Percentiles rank a stretch among this genome's conserved stretches.
phyloP scores from a whole-genome alignment of 2,797 vertebrate genomes.

The Carapus acus region DNA sequence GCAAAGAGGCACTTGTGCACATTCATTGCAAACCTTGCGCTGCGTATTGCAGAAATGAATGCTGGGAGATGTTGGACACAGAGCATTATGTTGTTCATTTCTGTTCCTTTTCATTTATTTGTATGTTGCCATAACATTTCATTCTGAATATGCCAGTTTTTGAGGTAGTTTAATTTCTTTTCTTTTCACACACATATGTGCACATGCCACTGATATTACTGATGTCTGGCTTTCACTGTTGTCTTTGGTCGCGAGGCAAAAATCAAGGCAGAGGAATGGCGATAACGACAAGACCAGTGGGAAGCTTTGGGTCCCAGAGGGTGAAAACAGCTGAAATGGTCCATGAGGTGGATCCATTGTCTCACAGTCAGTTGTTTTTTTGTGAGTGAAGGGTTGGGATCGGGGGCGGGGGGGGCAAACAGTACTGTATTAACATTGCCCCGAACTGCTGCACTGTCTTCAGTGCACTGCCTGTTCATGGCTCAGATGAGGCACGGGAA shows the following conservation, averaged over 20 bases:
- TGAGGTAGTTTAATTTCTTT: slow-evolving; percentile 48
- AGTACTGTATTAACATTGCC: slow-evolving; percentile 58
- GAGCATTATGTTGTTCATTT: too few species aligned
- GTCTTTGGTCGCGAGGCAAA: slow-evolving; percentile 49
- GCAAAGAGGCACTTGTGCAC: slow-evolving; percentile 67
- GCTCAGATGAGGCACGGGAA: slow-evolving; percentile 53
- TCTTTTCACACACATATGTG: slow-evolving; percentile 39
- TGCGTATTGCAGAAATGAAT: slow-evolving; percentile 54
- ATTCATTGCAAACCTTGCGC: slow-evolving; percentile 70
- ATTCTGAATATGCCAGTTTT: slow-evolving; percentile 57
- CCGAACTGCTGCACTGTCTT: slow-evolving; percentile 53
- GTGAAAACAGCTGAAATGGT: slow-evolving; percentile 24
- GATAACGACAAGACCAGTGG: slow-evolving; percentile 47
- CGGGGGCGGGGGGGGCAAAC: slow-evolving; percentile 24
- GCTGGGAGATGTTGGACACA: slow-evolving; percentile 44
- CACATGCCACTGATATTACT: slow-evolving; percentile 61
- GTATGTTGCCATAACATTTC: slow-evolving; percentile 37
- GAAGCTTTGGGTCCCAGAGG: slow-evolving; percentile 49
- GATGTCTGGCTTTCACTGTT: slow-evolving; percentile 52
- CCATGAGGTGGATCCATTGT: slow-evolving; percentile 46
- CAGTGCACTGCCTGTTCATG: slow-evolving; percentile 40
- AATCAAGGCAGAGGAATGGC: slow-evolving; percentile 43
- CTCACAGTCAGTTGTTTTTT: slow-evolving; percentile 43
- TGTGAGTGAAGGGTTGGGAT: slow-evolving; percentile 35
- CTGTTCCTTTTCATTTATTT: too few species aligned